Conservation (phyloP, 2,888 invertebrate genomes). For the Perithous albicinctus region DNA sequence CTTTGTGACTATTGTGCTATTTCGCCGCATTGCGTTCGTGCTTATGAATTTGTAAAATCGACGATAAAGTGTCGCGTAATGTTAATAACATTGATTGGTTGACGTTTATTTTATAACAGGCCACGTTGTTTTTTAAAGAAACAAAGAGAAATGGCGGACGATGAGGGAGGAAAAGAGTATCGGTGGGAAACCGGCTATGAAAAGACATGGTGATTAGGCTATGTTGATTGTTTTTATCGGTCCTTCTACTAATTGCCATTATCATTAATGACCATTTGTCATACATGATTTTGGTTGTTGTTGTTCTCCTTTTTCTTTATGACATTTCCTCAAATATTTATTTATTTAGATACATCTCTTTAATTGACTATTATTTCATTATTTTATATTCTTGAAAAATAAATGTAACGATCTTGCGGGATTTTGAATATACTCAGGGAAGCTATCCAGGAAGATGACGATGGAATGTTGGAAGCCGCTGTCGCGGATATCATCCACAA, state of each 20-base stretch:
- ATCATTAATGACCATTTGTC: no score
- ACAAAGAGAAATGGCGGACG: slow-evolving; percentile 88
- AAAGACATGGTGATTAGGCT: slow-evolving; percentile 91
- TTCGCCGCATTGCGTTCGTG: background rate
- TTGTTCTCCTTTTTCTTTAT: no score
- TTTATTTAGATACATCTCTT: no score
- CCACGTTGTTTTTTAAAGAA: background rate
- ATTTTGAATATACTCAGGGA: slow-evolving; percentile 88
- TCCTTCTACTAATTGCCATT: slow-evolving; percentile 3
- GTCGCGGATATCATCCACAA: slow-evolving; percentile 96
- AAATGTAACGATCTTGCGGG: background rate
- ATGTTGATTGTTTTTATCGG: slow-evolving; percentile 40
- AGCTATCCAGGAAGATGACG: slow-evolving; percentile 97
- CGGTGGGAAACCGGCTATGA: slow-evolving; percentile 98
- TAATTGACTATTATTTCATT: no score
- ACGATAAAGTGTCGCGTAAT: background rate
- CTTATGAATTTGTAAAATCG: background rate
- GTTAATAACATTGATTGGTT: background rate
- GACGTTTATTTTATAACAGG: background rate
- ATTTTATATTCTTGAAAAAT: background rate
- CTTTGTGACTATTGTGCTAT: no score
- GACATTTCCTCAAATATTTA: no score
- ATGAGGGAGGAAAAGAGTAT: slow-evolving; percentile 93
- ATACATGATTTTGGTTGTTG: background rate
- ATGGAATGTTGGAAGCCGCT: slow-evolving; percentile 95